A percentile compares a stretch with the other conserved stretches of the same genome.
These are phyloP conservation scores for Arge pagana DNA, from an alignment of 2,888 invertebrate species.

Conservation along the genomic window DNA sequence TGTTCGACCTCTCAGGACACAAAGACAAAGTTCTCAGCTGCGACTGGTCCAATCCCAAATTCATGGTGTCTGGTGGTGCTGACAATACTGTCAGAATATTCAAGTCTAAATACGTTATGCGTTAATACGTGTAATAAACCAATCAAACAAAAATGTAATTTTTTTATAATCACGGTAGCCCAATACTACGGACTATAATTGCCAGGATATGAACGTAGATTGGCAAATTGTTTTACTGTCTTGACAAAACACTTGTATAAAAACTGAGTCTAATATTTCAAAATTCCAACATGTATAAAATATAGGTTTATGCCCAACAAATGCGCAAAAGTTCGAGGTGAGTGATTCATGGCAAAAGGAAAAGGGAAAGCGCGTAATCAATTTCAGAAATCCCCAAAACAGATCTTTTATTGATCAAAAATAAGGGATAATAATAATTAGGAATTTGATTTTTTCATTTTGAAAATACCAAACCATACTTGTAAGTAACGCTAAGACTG, in stretches of 20 bases:
- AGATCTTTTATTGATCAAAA: constrained; percentile 54
- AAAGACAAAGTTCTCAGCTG: constrained; percentile 91
- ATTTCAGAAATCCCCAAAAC: constrained; percentile 50
- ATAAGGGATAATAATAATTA: constrained; percentile 51
- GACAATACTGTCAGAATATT: constrained; percentile 93
- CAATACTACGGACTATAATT: not conserved
- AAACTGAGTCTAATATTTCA: no score
- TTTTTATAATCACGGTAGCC: not conserved
- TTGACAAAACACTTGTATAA: not conserved
- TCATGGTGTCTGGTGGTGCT: constrained; percentile 88
- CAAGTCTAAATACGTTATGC: constrained; percentile 65
- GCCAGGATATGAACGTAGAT: constrained; percentile 22
- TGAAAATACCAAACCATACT: constrained; percentile 50
- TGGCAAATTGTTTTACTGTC: not conserved
- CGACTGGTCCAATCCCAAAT: constrained; percentile 88
- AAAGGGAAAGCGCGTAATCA: constrained; percentile 15
- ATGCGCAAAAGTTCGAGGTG: no score
- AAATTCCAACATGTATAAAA: no score
- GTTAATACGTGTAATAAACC: constrained; percentile 29
- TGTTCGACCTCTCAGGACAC: constrained; percentile 92
- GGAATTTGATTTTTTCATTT: constrained; percentile 51
- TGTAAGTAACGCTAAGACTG: constrained; percentile 51
- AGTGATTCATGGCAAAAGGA: not conserved
- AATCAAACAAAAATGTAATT: not conserved
- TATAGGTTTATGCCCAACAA: no score